Base-by-base conservation (phyloP, 2,797 vertebrate genomes). In the Leptatherina wallacei region DNA sequence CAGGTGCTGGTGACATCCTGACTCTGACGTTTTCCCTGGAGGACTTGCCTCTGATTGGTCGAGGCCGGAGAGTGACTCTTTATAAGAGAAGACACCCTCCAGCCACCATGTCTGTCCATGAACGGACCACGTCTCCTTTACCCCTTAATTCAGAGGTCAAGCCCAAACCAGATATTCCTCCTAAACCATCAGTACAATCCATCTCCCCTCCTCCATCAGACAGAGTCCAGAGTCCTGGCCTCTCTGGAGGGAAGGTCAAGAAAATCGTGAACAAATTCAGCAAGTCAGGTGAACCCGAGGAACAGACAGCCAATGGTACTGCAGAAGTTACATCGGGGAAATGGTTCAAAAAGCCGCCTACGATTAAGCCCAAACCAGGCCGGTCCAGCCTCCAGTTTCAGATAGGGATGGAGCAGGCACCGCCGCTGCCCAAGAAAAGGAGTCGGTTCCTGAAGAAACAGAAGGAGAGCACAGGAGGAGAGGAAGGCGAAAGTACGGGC, bases 261-360 rank as follows among this genome's bases (percentile, higher is more conserved):
- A 85, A 85, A 4, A 95, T 95, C 2, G 93, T 94, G 33, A 88
- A 75, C 67, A 92, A 80, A 65, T 94, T 95, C 13, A 93, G 81
- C 79, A 85, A 84, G 5, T 4, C 16, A 1, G 33, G 1, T 0
- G 40, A 81, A 42, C 18, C 6, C 1, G 29, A 0, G n/a, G 55
- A 71, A 1, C 62, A 54, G 22, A 24, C 68, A 11, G 42, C 67
- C 11, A 89, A 82, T 2, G 78, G 72, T 0, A 22, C 66, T 0
- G 10, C 70, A 3, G n/a, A 69, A 4, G 4, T 3, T 0, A 9
- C 16, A 6, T 1, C 1, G 0, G 12, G 2, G 0, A 87, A 33
- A 52, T 68, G 3, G 32, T 1, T 61, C 18, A 92, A 76, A 57
- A 85, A 71, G 63, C 82, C 89, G 0, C 93, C 93, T 0, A 84